Evolutionary conservation across 2,113 vertebrate species (phyloP), one percentile per base, ranked within the genome.

Genomic region (Capricornis sumatraensis): DNA sequence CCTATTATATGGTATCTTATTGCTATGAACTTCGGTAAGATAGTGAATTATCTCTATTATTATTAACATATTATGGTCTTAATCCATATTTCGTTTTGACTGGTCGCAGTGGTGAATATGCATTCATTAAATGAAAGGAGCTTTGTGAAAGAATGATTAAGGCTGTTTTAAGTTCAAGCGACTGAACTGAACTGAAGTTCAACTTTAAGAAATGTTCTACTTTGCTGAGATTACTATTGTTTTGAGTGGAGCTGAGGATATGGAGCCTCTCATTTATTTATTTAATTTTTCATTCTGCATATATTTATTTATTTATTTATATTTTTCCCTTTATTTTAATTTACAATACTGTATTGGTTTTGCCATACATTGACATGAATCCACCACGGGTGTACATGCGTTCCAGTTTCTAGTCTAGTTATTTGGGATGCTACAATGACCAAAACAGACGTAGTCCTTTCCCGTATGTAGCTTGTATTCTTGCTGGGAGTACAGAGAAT

Each of bases 21-120:
- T 94, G 28, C 28, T 93, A 71, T 71, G 60, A 91, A 71, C 55
- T 95, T 97, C 92, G 40, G 30, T 87, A 52, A 91, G 21, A 81
- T 88, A 87, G 23, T 85, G 64, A 30, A 67, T 78, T 74, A 76
- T 50, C 85, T 76, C 58, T 95, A 19, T 71, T 89, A n/a, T 89
- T 43, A 91, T 67, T 17, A 78, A 71, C 21, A 79, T 36, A 16
- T 53, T 95, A 89, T 92, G 86, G 95, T 94, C 47, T 94, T 95
- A 86, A 40, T 93, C 23, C 25, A 1, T 74, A 89, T 84, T 96
- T 96, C 58, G 7, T 74, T 93, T 96, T 67, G 30, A 74, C 55
- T 94, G 64, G 45, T 71, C 5, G 23, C 57, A 5, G 14, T 93
- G 87, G 28, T 67, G 50, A 93, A 40, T 93, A 74, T 62, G 4